Evolutionary conservation across 92 coral and sea anemone species (phyloP), one percentile per base, ranked within the genome.

Genomic region (Metridium senile): DNA sequence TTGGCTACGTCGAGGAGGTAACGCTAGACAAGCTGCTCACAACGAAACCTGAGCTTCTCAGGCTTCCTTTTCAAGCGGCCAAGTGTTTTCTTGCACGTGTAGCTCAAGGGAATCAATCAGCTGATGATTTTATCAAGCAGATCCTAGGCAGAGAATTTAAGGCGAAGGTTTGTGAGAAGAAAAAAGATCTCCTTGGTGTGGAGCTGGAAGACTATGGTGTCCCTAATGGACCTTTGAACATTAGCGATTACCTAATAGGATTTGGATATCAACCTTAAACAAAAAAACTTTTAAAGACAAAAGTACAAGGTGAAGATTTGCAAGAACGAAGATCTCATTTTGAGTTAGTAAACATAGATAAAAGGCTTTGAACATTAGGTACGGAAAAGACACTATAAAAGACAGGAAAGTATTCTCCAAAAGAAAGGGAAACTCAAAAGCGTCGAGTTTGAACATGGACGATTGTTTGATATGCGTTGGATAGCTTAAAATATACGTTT

Each of bases 1-100:
- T 84, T 77, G 98, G 98, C 18, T 91, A 93, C 84, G 64, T 76
- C 21, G 96, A 93, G 76, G 83, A 63, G 11, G 57, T 76, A n/a
- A 11, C 90, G 0, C 63, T 82, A 1, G 78, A 77, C 72, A 80
- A 65, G 31, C 78, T 93, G 31, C 69, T 88, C 49, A 35, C 69
- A 71, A 68, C 87, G 22, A 58, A 31, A 53, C 79, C 66, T 26
- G 74, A 66, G 62, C 85, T 84, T 67, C 76, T 79, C 28, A 59
- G 70, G 54, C 72, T 88, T 28, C 97, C 98, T 18, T 70, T 82
- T 16, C 96, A 81, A 25, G 93, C 91, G 18, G 47, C 90, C 11
- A 82, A 82, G 84, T 89, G 94, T 66, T 84, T 75, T 77, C 81
- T 93, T 46, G 86, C 84, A 6, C 86, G 88, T 33, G 68, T 93